Percentiles rank a stretch among this genome's conserved stretches.
phyloP scores from a whole-genome alignment of 2,113 vertebrate genomes.

The Toxotes jaculatrix region DNA sequence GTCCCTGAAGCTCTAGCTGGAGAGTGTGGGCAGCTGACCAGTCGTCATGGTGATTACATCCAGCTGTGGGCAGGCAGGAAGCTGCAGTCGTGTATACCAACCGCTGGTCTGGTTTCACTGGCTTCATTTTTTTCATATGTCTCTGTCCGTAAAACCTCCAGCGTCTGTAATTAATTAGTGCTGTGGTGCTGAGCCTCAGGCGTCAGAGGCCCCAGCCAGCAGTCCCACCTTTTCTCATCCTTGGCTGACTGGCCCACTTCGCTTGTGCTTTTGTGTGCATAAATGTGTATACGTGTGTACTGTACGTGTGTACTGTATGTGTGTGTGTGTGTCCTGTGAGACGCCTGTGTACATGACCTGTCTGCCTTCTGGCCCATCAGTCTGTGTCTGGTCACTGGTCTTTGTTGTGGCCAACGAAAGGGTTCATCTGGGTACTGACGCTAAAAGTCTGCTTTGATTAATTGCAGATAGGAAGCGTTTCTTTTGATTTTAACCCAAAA shows the following conservation, averaged over 20 bases:
- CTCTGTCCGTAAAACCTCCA: conserved; percentile 36
- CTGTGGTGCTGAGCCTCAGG: conserved; percentile 27
- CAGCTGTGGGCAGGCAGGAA: conserved; percentile 50
- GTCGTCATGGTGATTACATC: conserved; percentile 42
- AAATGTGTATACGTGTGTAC: neutral
- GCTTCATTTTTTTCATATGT: conserved; percentile 34
- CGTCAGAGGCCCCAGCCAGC: conserved; percentile 27
- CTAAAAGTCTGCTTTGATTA: conserved; percentile 11
- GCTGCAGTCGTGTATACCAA: neutral
- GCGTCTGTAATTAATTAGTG: conserved; percentile 50
- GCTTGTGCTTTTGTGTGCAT: neutral
- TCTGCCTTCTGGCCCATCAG: conserved; percentile 6
- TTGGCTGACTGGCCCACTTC: conserved; percentile 22
- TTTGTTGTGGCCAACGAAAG: conserved; percentile 25
- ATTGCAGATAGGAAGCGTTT: conserved; percentile 14
- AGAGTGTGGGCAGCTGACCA: conserved; percentile 40
- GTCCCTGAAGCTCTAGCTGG: neutral
- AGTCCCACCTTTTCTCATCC: conserved; percentile 12
- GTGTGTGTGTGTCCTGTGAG: conserved; percentile 23
- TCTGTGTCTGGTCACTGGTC: conserved; percentile 19
- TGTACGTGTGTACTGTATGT: neutral
- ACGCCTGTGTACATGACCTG: conserved; percentile 15
- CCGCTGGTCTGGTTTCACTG: conserved; percentile 34
- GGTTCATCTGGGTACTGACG: conserved; percentile 9
- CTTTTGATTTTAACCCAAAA: neutral